Conservation (phyloP, 2,888 invertebrate genomes). For the Callosobruchus maculatus region DNA sequence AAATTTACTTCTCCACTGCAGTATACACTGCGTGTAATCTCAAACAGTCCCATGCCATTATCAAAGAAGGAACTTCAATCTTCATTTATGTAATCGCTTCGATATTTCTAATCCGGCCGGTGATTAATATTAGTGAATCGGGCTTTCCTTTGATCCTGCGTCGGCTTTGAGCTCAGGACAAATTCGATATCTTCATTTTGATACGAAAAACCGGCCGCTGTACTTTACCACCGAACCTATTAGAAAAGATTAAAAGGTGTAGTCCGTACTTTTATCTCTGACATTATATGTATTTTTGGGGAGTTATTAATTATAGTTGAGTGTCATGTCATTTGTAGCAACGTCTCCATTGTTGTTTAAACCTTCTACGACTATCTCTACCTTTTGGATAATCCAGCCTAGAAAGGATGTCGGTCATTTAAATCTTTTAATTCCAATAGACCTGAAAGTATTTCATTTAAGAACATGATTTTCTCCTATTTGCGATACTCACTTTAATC, state of each 20-base stretch:
- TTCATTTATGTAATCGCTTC: conserved; percentile 47
- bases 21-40: not conserved
- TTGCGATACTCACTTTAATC: too few species aligned
- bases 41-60: conserved; percentile 29
- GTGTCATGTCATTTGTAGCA: not conserved
- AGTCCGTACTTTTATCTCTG: not conserved
- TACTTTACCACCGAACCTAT: not conserved
- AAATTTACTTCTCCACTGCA: not conserved
- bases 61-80: conserved; percentile 37
- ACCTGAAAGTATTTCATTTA: too few species aligned
- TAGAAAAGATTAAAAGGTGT: not conserved
- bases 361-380: not conserved
- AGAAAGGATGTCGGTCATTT: too few species aligned
- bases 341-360: not conserved
- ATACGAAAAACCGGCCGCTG: not conserved
- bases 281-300: not conserved
- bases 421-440: too few species aligned
- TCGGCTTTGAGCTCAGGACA: conserved; percentile 24
- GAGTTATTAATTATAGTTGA: not conserved
- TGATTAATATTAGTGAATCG: conserved; percentile 42
- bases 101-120: conserved; percentile 43
- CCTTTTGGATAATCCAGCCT: too few species aligned
- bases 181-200: conserved; percentile 25
- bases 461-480: too few species aligned
- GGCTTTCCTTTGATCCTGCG: conserved; percentile 37